Evolutionary conservation across 2,113 vertebrate species (phyloP), one percentile per base, ranked within the genome.

Genomic region (Myiozetetes cayanensis): DNA sequence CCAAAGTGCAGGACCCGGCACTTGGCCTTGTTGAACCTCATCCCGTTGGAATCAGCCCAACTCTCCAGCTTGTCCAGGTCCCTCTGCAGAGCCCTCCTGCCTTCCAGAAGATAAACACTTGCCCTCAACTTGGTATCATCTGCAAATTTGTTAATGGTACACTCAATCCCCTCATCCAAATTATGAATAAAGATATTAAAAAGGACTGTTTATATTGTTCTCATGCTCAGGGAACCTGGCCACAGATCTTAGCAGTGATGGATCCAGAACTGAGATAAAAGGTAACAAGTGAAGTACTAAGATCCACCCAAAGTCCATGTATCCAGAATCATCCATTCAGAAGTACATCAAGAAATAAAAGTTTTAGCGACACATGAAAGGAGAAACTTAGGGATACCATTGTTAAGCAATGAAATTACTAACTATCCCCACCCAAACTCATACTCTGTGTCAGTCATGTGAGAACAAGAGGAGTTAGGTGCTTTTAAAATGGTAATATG

Each of bases 281-380:
- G 21, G 27, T 46, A 73, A 0, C 4, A 52, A 59, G 13, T 6
- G 16, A 30, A 77, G 18, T 18, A 44, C 19, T 16, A 49, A 39
- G 49, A 66, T 62, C 43, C 25, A 41, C 3, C 5, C 2, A 0
- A 84, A 66, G 19, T 43, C n/a, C 5, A 1, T 7, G 28, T 9
- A 71, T 30, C 8, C 46, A 46, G 43, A 77, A 74, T 37, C 6
- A 46, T 27, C 16, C 5, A 21, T 61, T 68, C 47, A 63, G 58
- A 90, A 67, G 7, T 6, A 73, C 1, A 7, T 4, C 4, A 91
- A 58, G 28, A 67, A 81, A 28, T 5, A 53, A 44, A 58, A 43
- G 7, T 21, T 12, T 73, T 39, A 71, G 33, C 9, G 18, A 44
- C 14, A 21, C 5, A 21, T 8, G 13, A 59, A 76, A 79, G 25